Percentiles rank a stretch among this genome's conserved stretches.
phyloP scores from a whole-genome alignment of 92 coral and sea anemone genomes.

The Desmophyllum pertusum region DNA sequence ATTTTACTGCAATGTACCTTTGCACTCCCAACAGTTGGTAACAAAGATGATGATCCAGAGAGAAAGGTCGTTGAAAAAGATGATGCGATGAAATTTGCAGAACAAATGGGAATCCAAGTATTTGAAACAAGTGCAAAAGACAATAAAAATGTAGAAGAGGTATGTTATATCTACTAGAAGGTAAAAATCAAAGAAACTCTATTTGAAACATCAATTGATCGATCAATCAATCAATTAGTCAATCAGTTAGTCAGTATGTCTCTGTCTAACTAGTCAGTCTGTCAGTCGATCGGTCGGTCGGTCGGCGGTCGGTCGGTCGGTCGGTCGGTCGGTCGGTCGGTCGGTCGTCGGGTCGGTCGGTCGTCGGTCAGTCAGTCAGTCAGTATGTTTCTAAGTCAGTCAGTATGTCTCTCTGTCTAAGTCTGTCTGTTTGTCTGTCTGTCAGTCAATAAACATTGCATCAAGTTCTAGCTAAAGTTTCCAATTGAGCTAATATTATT shows the following conservation, averaged over 20 bases:
- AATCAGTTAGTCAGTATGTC: not conserved
- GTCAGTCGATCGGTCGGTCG: not conserved
- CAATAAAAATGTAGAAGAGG: slow-evolving; percentile 96
- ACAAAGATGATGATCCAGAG: slow-evolving; percentile 96
- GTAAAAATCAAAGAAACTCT: not conserved
- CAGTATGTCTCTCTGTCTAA: too few species aligned
- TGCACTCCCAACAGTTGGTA: slow-evolving; percentile 75
- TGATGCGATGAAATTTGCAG: slow-evolving; percentile 89
- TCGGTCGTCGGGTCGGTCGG: not conserved
- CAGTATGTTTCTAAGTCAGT: too few species aligned
- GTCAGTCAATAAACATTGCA: too few species aligned
- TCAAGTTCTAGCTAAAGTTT: too few species aligned
- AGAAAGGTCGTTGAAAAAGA: slow-evolving; percentile 93
- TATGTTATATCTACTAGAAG: slow-evolving; percentile 37
- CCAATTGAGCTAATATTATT: too few species aligned
- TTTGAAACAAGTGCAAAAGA: slow-evolving; percentile 99
- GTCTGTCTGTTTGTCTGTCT: too few species aligned
- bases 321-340: not conserved
- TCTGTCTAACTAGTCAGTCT: not conserved
- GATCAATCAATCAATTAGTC: not conserved
- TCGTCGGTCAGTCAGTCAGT: too few species aligned
- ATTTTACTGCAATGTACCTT: too few species aligned
- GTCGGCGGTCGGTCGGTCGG: not conserved
- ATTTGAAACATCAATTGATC: not conserved
- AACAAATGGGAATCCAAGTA: slow-evolving; percentile 92